phyloP scores from a whole-genome alignment of 2,888 invertebrate genomes.

The Agriopis leucophaearia region DNA sequence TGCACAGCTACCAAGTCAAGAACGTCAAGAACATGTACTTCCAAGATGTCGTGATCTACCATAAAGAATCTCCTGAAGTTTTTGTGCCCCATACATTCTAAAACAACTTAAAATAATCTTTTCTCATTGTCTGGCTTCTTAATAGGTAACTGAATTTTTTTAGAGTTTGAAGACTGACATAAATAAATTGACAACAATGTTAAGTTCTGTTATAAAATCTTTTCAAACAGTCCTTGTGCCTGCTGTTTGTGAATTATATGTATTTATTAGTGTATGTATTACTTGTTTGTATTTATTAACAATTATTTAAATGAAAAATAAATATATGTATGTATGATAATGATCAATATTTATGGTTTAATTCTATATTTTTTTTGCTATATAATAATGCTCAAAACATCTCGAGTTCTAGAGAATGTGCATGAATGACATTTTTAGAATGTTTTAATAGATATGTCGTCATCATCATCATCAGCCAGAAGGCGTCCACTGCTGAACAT shows the following conservation, averaged over 20 bases:
- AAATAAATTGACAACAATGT: neutral
- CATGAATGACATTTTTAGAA: no score
- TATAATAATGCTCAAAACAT: no score
- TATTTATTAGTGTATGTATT: conserved; percentile 46
- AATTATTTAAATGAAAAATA: conserved; percentile 25
- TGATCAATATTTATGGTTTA: neutral
- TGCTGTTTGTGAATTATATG: conserved; percentile 24
- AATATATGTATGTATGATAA: conserved; percentile 28
- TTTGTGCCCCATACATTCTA: conserved; percentile 51
- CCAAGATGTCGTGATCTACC: conserved; percentile 81
- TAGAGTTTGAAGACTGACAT: neutral
- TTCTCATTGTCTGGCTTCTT: neutral
- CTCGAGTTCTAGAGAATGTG: no score
- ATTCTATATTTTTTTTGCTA: no score
- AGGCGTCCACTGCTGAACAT: no score
- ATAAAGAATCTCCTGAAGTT: conserved; percentile 76
- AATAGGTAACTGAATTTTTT: neutral
- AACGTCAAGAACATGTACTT: conserved; percentile 78
- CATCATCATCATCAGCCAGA: no score
- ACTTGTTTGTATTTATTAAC: conserved; percentile 34
- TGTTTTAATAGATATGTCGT: no score
- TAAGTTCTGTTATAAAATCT: neutral
- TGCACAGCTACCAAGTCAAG: conserved; percentile 66
- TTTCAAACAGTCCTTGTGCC: neutral
- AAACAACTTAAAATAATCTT: neutral